Conservation (phyloP, 2,113 vertebrate genomes). For the Mustelus asterias region DNA sequence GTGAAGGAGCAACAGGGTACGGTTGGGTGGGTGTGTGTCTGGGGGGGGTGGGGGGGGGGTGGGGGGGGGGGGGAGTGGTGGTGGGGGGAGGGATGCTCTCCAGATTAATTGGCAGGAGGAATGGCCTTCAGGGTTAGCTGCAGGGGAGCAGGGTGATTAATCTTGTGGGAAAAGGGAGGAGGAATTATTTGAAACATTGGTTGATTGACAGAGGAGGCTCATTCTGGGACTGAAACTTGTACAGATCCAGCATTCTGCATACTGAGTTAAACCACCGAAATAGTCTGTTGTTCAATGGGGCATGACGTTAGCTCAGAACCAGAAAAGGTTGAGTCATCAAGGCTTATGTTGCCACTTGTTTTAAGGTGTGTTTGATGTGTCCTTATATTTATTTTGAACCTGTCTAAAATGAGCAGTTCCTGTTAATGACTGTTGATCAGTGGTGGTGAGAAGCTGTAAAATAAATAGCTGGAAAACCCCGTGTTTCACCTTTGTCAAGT, state of each 20-base stretch:
- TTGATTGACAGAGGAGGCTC: neutral
- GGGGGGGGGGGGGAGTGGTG: no score
- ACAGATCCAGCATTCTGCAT: neutral
- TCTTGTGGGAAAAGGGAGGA: neutral
- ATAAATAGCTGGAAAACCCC: neutral
- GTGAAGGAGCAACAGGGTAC: no score
- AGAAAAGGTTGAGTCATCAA: constrained; percentile 13
- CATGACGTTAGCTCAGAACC: neutral
- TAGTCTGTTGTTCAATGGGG: neutral
- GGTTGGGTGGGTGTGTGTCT: no score
- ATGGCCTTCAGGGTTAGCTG: neutral
- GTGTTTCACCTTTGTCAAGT: neutral
- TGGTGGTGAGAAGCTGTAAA: neutral
- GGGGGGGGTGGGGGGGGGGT: no score
- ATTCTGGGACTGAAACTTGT: neutral
- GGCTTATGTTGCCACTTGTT: neutral
- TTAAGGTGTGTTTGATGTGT: neutral
- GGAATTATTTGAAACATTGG: neutral
- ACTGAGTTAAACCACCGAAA: neutral
- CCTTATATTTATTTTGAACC: constrained; percentile 1
- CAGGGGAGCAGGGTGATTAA: neutral
- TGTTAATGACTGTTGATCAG: neutral
- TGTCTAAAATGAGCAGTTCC: constrained; percentile 6
- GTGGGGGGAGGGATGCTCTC: no score
- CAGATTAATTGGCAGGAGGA: no score